phyloP scores from a whole-genome alignment of 2,888 invertebrate genomes.

The Dione vanillae region DNA sequence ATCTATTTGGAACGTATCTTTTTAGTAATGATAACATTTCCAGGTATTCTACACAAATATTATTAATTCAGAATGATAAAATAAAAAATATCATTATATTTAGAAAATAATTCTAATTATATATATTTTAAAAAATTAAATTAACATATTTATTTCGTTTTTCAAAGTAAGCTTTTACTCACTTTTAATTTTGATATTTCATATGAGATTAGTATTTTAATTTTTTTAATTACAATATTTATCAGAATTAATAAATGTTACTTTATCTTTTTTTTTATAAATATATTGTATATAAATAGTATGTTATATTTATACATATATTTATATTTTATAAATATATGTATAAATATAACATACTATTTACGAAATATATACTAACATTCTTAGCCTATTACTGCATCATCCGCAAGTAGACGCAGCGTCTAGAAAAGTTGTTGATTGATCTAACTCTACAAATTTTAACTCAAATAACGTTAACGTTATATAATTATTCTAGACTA shows the following conservation, averaged over 20 bases:
- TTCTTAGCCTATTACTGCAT: too few species aligned
- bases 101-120: too few species aligned
- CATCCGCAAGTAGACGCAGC: slow-evolving; percentile 18
- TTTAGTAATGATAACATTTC: not conserved
- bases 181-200: not conserved
- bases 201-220: too few species aligned
- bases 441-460: not conserved
- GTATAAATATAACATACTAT: not conserved
- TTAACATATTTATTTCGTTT: too few species aligned
- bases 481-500: not conserved
- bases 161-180: not conserved
- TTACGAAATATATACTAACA: not conserved
- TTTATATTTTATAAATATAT: not conserved
- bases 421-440: not conserved
- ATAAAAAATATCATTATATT: too few species aligned
- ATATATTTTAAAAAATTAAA: too few species aligned
- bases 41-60: not conserved
- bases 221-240: too few species aligned
- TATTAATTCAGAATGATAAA: too few species aligned
- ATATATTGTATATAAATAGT: too few species aligned
- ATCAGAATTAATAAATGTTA: too few species aligned
- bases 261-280: too few species aligned
- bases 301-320: too few species aligned
- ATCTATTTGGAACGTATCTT: not conserved
- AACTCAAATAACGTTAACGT: not conserved